Percentiles rank a stretch among this genome's conserved stretches.
Conservation (phyloP, 2,797 vertebrate species). For the Falco columbarius region DNA sequence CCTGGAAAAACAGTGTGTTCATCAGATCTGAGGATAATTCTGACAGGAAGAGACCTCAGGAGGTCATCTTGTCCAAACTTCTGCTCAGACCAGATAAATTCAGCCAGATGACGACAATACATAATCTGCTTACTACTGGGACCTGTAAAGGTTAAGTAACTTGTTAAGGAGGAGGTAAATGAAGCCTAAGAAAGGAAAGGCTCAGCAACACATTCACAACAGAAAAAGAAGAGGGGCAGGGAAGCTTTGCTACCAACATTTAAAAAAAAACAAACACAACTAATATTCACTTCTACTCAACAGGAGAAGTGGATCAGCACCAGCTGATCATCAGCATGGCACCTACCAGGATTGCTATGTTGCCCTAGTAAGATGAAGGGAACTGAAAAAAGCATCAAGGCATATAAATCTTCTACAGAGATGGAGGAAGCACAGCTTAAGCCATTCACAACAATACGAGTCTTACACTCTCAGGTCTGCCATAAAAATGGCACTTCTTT, state of each 20-base stretch:
- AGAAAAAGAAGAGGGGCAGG: not conserved
- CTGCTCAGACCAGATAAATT: not conserved
- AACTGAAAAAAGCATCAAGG: not conserved
- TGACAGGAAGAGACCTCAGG: not conserved
- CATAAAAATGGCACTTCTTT: not conserved
- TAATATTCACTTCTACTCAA: not conserved
- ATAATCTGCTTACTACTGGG: not conserved
- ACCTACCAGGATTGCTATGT: not conserved
- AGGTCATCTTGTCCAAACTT: not conserved
- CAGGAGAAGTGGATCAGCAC: not conserved
- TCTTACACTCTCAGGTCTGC: not conserved
- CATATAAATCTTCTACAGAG: not conserved
- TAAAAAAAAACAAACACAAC: not conserved
- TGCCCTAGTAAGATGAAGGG: not conserved
- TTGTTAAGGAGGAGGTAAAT: not conserved
- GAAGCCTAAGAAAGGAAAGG: not conserved
- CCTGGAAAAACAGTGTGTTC: not conserved
- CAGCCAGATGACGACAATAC: not conserved
- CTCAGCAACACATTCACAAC: not conserved
- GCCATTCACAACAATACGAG: not conserved
- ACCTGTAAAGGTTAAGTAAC: not conserved
- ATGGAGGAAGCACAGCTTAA: not conserved
- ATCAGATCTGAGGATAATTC: not conserved
- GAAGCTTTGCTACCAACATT: not conserved
- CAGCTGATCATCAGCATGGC: not conserved